These are phyloP conservation scores for Zoroaster sp. DNA, from an alignment of 53 echinoderm and acorn worm species.

Conservation along the genomic window DNA sequence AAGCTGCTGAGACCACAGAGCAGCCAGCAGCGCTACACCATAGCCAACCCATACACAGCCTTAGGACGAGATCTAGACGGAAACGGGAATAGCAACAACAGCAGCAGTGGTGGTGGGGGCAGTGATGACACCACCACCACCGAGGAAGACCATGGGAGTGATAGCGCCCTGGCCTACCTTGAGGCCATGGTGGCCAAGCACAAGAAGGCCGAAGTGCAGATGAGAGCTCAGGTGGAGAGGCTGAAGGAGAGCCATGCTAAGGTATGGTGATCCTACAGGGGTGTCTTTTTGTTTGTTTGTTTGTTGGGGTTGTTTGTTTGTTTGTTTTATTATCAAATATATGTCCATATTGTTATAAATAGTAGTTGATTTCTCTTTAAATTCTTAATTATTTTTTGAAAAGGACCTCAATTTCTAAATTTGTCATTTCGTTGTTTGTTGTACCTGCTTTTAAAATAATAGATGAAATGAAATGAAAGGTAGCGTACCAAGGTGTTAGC, in stretches of 20 bases:
- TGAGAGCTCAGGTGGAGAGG: conserved; percentile 71
- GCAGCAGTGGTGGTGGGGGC: neutral
- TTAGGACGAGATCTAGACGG: conserved; percentile 75
- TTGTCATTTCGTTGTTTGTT: too few species aligned
- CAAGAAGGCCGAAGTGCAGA: conserved; percentile 82
- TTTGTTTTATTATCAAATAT: too few species aligned
- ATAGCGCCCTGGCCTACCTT: conserved; percentile 63
- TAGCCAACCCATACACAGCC: conserved; percentile 87
- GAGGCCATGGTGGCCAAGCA: conserved; percentile 86
- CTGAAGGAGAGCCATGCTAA: conserved; percentile 81
- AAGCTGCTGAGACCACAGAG: conserved; percentile 70
- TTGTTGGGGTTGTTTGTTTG: too few species aligned
- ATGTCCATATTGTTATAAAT: too few species aligned
- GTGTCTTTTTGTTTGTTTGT: too few species aligned
- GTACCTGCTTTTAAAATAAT: too few species aligned
- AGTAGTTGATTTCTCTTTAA: too few species aligned
- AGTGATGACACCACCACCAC: conserved; percentile 38
- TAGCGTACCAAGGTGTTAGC: too few species aligned
- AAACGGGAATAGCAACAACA: conserved; percentile 47
- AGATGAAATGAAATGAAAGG: too few species aligned
- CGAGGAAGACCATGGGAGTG: conserved; percentile 34
- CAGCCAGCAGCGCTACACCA: conserved; percentile 76
- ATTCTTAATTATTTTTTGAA: too few species aligned
- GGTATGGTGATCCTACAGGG: conserved; percentile 55
- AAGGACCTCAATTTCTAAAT: too few species aligned